Conservation (phyloP, 2,888 invertebrate species). For the Saturnia pavonia region DNA sequence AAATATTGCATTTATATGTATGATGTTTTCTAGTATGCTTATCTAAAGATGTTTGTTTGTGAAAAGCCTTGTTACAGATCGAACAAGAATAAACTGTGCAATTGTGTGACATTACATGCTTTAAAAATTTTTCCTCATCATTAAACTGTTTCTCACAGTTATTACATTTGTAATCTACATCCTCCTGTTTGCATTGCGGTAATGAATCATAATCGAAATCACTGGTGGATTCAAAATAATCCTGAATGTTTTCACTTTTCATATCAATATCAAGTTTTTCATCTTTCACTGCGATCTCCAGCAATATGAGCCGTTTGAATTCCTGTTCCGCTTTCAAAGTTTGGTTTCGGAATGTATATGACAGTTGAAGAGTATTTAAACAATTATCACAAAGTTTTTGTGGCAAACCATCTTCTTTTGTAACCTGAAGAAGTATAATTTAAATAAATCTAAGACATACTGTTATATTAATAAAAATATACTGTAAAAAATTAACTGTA, state of each 20-base stretch:
- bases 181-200: conserved; percentile 35
- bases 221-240: conserved; percentile 33
- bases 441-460: background rate
- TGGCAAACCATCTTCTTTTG: conserved; percentile 81
- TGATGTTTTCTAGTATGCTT: conserved; percentile 61
- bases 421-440: conserved; percentile 49
- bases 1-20: conserved; percentile 37
- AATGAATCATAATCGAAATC: conserved; percentile 39
- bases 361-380: conserved; percentile 68
- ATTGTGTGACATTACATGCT: conserved; percentile 71
- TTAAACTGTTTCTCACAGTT: conserved; percentile 73
- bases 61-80: conserved; percentile 56
- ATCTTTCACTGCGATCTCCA: conserved; percentile 44
- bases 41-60: conserved; percentile 47
- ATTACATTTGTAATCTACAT: conserved; percentile 52
- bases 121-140: conserved; percentile 68
- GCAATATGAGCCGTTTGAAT: conserved; percentile 52
- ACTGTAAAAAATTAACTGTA: no score
- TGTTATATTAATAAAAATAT: no score
- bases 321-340: conserved; percentile 56
- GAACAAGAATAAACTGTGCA: conserved; percentile 42
- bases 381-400: conserved; percentile 82
- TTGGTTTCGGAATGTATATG: conserved; percentile 67
- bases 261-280: conserved; percentile 34
- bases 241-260: conserved; percentile 26